Evolutionary conservation across 2,797 vertebrate species (phyloP), one percentile per base, ranked within the genome.

Genomic region (Darevskia nairensis): DNA sequence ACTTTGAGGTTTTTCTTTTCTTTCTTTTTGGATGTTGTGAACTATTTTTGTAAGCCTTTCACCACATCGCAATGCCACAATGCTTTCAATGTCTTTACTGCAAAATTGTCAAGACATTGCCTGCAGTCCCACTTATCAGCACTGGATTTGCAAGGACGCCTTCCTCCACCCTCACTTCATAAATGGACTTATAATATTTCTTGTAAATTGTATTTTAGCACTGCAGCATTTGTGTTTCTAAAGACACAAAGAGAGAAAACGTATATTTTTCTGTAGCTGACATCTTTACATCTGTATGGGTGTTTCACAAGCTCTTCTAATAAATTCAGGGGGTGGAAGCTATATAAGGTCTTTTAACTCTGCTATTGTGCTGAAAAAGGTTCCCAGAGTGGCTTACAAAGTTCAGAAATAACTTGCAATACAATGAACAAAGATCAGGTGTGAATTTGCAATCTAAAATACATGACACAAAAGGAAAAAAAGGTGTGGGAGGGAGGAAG

Each of bases 91-190:
- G 13, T 21, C 69, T 80, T 84, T 80, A 32, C 23, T 80, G 68
- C 44, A 80, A 74, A 85, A 74, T 80, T 85, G 69, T 80, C 50
- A 84, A 55, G n/a, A 66, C 6, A 1, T 8, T 79, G 11, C 64
- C 76, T 64, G 44, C 66, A 80, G 46, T 83, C 10, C 41, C 13
- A 32, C 72, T 82, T 88, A 80, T n/a, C 80, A 77, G 13, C 74
- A 87, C 46, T 21, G 10, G n/a, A 77, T 80, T 64, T 80, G 29
- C 69, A 80, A 46, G 9, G 77, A 64, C 5, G 50, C 25, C 8
- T 6, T 25, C 44, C 29, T 32, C 64, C 35, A 79, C 78, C 39
- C 19, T 17, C 23, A 64, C 61, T 50, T 41, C 32, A 69, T 44
- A 77, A 44, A 21, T 72, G 46, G 66, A 41, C 50, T 71, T 66